Evolutionary conservation across 2,797 vertebrate genomes (phyloP), one percentile per base, ranked within the genome.

Genomic region (Peromyscus eremicus): DNA sequence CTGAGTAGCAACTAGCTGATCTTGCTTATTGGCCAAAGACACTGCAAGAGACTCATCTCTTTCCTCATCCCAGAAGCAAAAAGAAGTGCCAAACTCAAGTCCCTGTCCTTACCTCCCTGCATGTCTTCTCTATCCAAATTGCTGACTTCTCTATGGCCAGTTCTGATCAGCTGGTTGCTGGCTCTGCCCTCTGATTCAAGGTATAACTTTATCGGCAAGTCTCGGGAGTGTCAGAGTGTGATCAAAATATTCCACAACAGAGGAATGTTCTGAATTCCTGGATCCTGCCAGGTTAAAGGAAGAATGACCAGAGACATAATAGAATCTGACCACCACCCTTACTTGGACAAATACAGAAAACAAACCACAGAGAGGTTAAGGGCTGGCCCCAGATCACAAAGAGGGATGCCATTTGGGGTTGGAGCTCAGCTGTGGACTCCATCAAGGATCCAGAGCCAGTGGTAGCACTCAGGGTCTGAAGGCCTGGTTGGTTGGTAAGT

Each of bases 251-350:
- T 19, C 19, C 37, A 73, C n/a, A 40, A 40, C n/a, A 40, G 70
- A 46, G 14, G 32, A 37, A 32, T 71, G 64, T 85, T 81, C 34
- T 82, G 29, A 70, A 83, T 96, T 83, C 96, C 23, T 89, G 79
- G 92, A 94, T 93, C 40, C 86, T 94, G 34, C 94, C 49, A 60
- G 60, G 73, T 52, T 9, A 12, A 27, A 76, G 64, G 96, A 87
- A 66, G 85, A 75, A 93, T 4, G 60, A 68, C 49, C 29, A 52
- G 60, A 64, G 34, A 71, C 7, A 34, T 77, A 46, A 68, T 40
- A 12, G 83, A 80, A 29, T 89, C 75, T 94, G 87, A 75, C 12
- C 29, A 27, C 37, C 37, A 34, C 43, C 43, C 34, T 87, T 83
- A n/a, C 40, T 70, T 84, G 52, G 25, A 66, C 64, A 80, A 19